Evolutionary conservation across 2,797 vertebrate genomes (phyloP).

Genomic region (Heterohyrax brucei): DNA sequence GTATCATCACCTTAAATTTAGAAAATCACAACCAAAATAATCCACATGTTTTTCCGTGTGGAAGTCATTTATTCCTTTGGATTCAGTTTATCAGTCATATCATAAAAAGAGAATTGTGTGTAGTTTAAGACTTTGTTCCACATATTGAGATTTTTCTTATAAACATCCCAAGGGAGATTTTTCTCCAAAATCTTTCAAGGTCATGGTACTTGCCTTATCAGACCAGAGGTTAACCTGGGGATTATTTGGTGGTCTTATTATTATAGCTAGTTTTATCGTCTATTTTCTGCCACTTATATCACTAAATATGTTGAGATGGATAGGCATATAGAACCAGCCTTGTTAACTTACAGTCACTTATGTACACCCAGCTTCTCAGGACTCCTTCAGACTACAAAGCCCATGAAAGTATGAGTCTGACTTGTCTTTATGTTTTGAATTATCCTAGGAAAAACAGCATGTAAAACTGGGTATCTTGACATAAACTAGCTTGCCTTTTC

Average conservation of each 20-base stretch:
- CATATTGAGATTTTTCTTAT: conserved; percentile 51
- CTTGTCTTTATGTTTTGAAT: conserved; percentile 37
- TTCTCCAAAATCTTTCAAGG: neutral
- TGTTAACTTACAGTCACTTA: neutral
- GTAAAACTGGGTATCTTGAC: conserved; percentile 42
- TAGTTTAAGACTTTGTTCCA: conserved; percentile 61
- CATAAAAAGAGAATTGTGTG: conserved; percentile 46
- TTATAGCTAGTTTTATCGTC: neutral
- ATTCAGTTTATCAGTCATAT: neutral
- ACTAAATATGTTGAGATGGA: neutral
- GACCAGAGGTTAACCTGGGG: neutral
- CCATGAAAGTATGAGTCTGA: neutral
- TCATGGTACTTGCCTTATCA: neutral
- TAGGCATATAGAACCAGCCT: neutral
- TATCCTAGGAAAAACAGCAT: conserved; percentile 26
- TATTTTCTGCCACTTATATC: neutral
- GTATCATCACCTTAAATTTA: conserved; percentile 32
- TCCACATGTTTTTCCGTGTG: neutral
- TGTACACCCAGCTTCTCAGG: neutral
- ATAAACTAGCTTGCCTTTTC: neutral
- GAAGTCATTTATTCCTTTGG: conserved; percentile 44
- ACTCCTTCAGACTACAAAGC: neutral
- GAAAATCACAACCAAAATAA: conserved; percentile 25
- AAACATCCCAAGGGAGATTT: conserved; percentile 11
- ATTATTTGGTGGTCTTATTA: neutral